Base-by-base conservation (phyloP, 1,140 invertebrate genomes). In the Tetragnatha versicolor region DNA sequence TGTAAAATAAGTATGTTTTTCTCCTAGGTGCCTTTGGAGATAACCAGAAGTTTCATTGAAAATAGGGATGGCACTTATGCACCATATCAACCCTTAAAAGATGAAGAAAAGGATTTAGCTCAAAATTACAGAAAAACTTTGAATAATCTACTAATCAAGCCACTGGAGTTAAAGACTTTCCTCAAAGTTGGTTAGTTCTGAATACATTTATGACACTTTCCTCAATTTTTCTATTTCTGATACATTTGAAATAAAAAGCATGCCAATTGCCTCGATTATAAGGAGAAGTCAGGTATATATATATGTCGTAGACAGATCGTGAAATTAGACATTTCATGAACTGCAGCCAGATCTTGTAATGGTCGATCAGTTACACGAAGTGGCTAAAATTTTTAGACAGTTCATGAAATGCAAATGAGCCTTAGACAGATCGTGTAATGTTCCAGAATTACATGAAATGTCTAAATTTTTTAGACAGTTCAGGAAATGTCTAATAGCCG, bases 81-180 rank as follows among this genome's bases (percentile, higher is more conserved):
- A 80, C 84, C 89, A 27, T 90, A 89, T 83, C 88, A 89, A 72
- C 84, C 87, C 17, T 87, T 87, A 31, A 87, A 88, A 83, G 88
- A 88, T 4, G 85, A 88, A 65, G 87, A 88, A 47, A 88, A 89
- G 83, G 84, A 85, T 73, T 85, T 86, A 42, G 82, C 83, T 75
- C 84, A 86, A 55, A 70, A 79, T 20, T 83, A 80, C 27, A 81
- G 81, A 2, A 82, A 82, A 47, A 72, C 69, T 27, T 84, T 88
- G 58, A 89, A 87, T 77, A 86, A 85, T 69, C 86, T 87, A 12
- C 84, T 89, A 5, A 91, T 92, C 22, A 88, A 89, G 82, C 91
- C 91, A 5, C 85, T 90, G 81, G 90, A 91, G 81, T 85, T 91
- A 22, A 91, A 90, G 84, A 92, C 91, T 14, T 91, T 88, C 85